Conservation (phyloP, 2,888 invertebrate genomes). For the Mesorhabditis belari region DNA sequence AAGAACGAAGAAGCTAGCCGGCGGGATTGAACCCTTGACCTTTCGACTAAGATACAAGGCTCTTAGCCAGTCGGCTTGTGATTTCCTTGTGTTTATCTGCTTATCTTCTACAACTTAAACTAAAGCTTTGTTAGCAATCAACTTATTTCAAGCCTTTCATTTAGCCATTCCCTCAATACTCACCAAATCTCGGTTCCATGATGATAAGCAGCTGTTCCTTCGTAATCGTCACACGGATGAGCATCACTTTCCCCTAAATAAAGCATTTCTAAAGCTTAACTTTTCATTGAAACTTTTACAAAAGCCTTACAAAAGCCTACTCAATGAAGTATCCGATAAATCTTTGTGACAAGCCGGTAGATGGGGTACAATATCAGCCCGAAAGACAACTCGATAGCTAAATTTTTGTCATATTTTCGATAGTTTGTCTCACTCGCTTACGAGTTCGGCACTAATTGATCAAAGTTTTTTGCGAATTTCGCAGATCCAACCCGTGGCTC, state of each 20-base stretch:
- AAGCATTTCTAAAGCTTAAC: neutral
- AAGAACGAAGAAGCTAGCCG: no score
- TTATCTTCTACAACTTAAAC: no score
- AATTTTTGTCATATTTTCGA: neutral
- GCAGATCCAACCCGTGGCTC: constrained; percentile 45
- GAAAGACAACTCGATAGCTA: constrained; percentile 42
- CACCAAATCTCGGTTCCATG: constrained; percentile 46
- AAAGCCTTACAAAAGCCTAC: neutral
- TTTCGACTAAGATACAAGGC: no score
- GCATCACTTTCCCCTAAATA: neutral
- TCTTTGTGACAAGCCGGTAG: constrained; percentile 43
- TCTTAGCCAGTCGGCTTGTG: no score
- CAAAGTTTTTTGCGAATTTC: constrained; percentile 35
- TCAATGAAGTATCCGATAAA: neutral
- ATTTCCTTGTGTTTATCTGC: no score
- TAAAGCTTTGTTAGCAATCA: no score
- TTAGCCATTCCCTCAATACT: no score
- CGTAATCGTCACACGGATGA: constrained; percentile 17
- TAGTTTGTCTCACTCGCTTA: neutral
- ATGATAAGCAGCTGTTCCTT: constrained; percentile 28
- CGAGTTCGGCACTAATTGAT: constrained; percentile 33
- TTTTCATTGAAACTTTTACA: neutral
- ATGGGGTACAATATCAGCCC: constrained; percentile 49
- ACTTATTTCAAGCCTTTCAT: no score
- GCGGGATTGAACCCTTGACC: no score